Base-by-base conservation (phyloP, 2,113 vertebrate species). In the Chaetodon trifascialis region DNA sequence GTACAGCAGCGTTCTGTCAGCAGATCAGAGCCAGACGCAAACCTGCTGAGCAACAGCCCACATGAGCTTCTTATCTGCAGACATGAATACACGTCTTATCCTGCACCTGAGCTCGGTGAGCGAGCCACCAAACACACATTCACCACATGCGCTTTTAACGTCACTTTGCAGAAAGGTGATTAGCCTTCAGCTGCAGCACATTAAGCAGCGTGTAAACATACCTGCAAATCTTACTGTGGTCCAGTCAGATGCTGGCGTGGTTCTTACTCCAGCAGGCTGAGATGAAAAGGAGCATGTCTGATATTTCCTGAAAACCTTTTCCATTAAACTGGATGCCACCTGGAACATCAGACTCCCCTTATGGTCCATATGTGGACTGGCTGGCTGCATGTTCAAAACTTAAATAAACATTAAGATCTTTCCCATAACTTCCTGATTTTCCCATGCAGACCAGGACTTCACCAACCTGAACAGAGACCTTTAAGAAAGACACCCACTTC, bases 371-470 rank as follows among this genome's bases (percentile, higher is more conserved):
- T 76, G 44, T 55, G 44, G 23, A 44, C 54, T 11, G n/a, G n/a
- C n/a, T n/a, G n/a, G 8, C 1, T 15, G 19, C 6, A 10, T 23
- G 47, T n/a, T 11, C 5, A 25, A 19, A 16, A 36, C 17, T 38
- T 19, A 59, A 17, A 25, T 34, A 8, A 34, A 59, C 56, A 9
- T 17, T 3, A 3, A 16, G 11, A 12, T 36, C 11, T 68, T 51
- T 51, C 17, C 19, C 30, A 64, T 21, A 44, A 65, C n/a, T 25
- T 47, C 51, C 51, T 16, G 12, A 58, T 77, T 66, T 72, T 59
- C 42, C 0, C 40, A 19, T 19, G 23, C 1, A 40, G 0, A 65
- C 38, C 7, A 30, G 46, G 15, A 51, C 34, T 40, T 40, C 5
- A 12, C 30, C n/a, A 49, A 75, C 58, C 63, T 47, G 12, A 55